A percentile compares a stretch with the other conserved stretches of the same genome.
These are phyloP conservation scores for Notolepis coatsorum DNA, from an alignment of 2,797 vertebrate genomes.

Conservation along the genomic window DNA sequence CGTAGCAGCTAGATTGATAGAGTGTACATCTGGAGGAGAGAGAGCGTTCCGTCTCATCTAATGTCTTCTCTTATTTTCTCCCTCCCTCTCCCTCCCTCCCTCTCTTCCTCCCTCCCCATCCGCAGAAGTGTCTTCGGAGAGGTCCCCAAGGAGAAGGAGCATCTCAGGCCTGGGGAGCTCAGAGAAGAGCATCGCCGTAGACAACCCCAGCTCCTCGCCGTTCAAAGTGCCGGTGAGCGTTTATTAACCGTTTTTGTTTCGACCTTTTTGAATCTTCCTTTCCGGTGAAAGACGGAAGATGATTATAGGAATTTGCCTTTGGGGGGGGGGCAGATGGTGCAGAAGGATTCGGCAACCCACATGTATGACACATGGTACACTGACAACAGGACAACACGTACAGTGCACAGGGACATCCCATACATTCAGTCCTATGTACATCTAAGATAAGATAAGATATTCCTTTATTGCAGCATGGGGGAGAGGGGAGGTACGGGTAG, in stretches of 20 bases:
- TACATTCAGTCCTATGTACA: too few relatives aligned
- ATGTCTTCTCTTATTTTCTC: background rate
- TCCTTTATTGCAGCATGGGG: too few relatives aligned
- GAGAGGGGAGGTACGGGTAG: too few relatives aligned
- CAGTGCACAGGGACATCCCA: background rate
- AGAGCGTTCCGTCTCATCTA: background rate
- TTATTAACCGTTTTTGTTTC: background rate
- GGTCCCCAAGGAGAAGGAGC: conserved; percentile 93
- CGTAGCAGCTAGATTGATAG: too few relatives aligned
- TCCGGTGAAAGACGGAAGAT: too few relatives aligned
- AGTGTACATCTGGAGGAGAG: background rate
- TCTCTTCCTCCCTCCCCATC: conserved; percentile 6
- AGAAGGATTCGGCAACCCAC: background rate
- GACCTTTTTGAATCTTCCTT: background rate
- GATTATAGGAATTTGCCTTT: background rate
- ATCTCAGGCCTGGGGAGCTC: conserved; percentile 92
- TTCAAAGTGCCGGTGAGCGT: conserved; percentile 94
- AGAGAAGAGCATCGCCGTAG: conserved; percentile 88
- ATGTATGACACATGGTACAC: too few relatives aligned
- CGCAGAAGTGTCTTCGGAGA: conserved; percentile 91
- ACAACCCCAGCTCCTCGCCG: conserved; percentile 90
- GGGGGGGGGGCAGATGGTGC: background rate
- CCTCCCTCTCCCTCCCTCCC: conserved; percentile 21
- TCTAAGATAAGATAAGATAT: too few relatives aligned
- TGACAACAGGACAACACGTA: background rate